Conservation (phyloP, 1,140 invertebrate species). For the Ctenoplectra terminalis region DNA sequence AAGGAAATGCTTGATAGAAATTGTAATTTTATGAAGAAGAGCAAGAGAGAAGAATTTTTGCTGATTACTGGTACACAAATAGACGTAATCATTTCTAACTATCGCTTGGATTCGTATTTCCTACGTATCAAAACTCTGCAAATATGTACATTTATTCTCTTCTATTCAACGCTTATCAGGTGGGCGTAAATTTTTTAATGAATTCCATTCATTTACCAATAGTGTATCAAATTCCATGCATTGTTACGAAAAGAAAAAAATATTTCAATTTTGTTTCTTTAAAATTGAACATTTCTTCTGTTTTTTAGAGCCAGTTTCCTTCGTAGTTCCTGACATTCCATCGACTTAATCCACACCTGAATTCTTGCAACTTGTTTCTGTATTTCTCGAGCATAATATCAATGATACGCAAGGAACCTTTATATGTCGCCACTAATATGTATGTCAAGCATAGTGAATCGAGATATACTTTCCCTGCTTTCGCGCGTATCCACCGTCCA, state of each 20-base stretch:
- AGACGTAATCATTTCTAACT: neutral
- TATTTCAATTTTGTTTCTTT: neutral
- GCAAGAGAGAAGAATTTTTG: neutral
- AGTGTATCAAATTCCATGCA: neutral
- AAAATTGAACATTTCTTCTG: neutral
- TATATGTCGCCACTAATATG: slow-evolving; percentile 51
- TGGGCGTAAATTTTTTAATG: slow-evolving; percentile 41
- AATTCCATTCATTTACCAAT: neutral
- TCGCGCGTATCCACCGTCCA: slow-evolving; percentile 58
- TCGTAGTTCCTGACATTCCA: neutral
- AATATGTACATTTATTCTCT: slow-evolving; percentile 9
- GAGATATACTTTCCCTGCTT: slow-evolving; percentile 71
- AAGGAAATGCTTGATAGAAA: no score
- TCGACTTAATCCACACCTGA: no score
- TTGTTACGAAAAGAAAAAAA: neutral
- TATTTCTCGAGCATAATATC: neutral
- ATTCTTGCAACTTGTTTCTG: neutral
- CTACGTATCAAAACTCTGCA: neutral
- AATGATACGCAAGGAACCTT: neutral
- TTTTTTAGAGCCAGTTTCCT: neutral
- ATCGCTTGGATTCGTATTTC: slow-evolving; percentile 22
- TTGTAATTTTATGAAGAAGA: neutral
- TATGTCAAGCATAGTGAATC: slow-evolving; percentile 60
- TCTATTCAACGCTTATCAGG: slow-evolving; percentile 45
- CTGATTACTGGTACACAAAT: neutral